A percentile compares a stretch with the other conserved stretches of the same genome.
These are phyloP conservation scores for Malacosoma neustria DNA, from an alignment of 2,888 invertebrate species.

Conservation along the genomic window DNA sequence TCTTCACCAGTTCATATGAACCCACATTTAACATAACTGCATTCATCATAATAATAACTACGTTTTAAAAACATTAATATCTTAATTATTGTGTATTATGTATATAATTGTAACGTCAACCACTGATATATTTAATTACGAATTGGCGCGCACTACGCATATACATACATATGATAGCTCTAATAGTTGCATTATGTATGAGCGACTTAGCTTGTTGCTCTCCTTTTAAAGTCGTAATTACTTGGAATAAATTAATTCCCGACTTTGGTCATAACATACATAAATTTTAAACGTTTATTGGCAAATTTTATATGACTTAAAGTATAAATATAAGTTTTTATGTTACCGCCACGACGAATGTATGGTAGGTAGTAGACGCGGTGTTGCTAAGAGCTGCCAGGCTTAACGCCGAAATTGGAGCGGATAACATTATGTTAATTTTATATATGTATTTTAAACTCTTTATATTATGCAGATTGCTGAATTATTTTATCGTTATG, in stretches of 20 bases:
- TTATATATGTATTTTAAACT: not conserved
- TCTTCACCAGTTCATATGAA: no score
- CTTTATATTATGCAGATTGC: not conserved
- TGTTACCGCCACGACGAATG: not conserved
- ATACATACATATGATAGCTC: no score
- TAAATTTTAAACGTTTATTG: not conserved
- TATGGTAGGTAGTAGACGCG: constrained; percentile 1
- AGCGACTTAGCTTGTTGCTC: no score
- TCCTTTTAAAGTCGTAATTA: no score
- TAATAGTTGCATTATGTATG: no score
- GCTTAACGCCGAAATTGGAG: not conserved
- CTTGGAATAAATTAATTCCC: not conserved
- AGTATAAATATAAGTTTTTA: not conserved
- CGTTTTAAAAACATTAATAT: no score
- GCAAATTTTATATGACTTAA: not conserved
- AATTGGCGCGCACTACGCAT: no score
- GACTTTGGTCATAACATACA: not conserved
- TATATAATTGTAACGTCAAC: no score
- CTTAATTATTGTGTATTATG: no score
- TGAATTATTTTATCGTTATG: not conserved
- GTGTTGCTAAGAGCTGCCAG: not conserved
- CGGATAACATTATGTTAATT: not conserved
- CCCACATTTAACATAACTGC: no score
- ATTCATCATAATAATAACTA: no score
- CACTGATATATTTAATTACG: no score